A percentile compares a stretch with the other conserved stretches of the same genome.
Evolutionary conservation across 2,888 invertebrate species (phyloP).

Genomic region (Elmis aenea): DNA sequence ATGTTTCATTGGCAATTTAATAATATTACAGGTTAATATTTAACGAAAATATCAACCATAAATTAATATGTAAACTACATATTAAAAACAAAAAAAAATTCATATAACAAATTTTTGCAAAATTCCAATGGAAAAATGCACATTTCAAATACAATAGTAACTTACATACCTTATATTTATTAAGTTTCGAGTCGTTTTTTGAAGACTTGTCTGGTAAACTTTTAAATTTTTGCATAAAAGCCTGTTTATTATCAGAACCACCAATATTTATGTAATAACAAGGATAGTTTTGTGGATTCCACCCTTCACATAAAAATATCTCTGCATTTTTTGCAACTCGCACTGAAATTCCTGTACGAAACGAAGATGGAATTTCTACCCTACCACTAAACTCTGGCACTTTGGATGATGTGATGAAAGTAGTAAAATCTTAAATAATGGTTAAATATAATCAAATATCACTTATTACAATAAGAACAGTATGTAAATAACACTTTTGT

Average conservation of each 20-base stretch:
- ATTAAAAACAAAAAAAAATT: too few relatives aligned
- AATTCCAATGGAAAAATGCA: too few relatives aligned
- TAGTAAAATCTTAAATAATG: conserved; percentile 34
- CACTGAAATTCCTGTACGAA: conserved; percentile 35
- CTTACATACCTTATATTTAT: conserved; percentile 24
- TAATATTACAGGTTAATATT: too few relatives aligned
- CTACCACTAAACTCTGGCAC: conserved; percentile 31
- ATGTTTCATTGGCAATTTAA: too few relatives aligned
- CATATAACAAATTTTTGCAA: too few relatives aligned
- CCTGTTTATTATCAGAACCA: conserved; percentile 23
- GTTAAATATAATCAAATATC: too few relatives aligned
- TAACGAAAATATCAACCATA: too few relatives aligned
- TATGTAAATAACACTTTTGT: too few relatives aligned
- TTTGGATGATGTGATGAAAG: conserved; percentile 29
- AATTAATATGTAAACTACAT: too few relatives aligned
- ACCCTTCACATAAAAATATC: conserved; percentile 37
- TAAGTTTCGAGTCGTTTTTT: conserved; percentile 16
- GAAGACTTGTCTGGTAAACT: conserved; percentile 26
- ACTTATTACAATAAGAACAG: conserved; percentile 3
- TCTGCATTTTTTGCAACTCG: conserved; percentile 33
- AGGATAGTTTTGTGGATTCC: conserved; percentile 35
- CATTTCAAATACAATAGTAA: too few relatives aligned
- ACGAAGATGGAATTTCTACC: conserved; percentile 30
- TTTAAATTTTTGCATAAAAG: conserved; percentile 29
- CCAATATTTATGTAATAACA: conserved; percentile 37